Evolutionary conservation across 2,113 vertebrate species (phyloP).

Genomic region (Crotalus tigris): DNA sequence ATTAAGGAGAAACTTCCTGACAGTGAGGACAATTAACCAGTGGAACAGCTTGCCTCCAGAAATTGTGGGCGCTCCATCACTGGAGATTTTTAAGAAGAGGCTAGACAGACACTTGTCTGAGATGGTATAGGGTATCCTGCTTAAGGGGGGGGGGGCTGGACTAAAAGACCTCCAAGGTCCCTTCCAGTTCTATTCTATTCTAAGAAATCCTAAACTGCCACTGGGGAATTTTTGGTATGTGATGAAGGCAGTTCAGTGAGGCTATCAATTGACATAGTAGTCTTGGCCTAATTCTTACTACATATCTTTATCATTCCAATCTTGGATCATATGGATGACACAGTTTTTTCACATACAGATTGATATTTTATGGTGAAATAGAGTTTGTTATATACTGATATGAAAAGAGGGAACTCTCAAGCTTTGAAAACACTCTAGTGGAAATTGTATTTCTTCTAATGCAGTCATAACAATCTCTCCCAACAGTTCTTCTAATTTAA

Average conservation of each 20-base stretch:
- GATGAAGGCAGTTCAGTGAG: not conserved
- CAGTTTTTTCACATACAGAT: not conserved
- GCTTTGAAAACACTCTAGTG: not conserved
- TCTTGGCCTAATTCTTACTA: not conserved
- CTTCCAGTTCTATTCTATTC: too few relatives aligned
- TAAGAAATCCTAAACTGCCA: not conserved
- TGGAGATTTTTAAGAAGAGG: too few relatives aligned
- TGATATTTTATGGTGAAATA: not conserved
- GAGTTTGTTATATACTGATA: not conserved
- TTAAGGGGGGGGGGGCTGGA: too few relatives aligned
- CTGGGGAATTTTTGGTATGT: not conserved
- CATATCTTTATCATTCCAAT: not conserved
- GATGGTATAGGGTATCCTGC: too few relatives aligned
- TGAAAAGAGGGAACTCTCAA: not conserved
- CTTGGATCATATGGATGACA: not conserved
- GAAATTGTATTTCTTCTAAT: not conserved
- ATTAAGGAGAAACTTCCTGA: too few relatives aligned
- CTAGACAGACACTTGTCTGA: too few relatives aligned
- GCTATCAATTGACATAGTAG: not conserved
- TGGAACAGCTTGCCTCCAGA: too few relatives aligned
- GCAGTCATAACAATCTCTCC: not conserved
- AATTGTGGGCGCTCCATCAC: too few relatives aligned
- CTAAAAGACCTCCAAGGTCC: too few relatives aligned
- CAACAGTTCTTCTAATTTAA: too few relatives aligned
- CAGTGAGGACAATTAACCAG: too few relatives aligned